phyloP scores from a whole-genome alignment of 23 tunicate genomes.

The Diplosoma virens region DNA sequence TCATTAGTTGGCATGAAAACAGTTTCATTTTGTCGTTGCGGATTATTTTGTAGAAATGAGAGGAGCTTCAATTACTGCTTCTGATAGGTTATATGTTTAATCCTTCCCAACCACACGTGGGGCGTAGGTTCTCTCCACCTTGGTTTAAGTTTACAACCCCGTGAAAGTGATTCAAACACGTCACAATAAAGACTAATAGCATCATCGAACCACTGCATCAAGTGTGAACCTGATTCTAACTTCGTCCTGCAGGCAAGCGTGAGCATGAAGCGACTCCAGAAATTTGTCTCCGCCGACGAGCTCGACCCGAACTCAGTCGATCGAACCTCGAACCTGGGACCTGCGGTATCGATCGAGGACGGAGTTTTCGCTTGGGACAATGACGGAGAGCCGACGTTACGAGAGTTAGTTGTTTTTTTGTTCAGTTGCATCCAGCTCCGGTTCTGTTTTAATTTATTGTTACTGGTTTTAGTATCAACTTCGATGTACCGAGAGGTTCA shows the following conservation, averaged over 20 bases:
- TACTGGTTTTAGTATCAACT: constrained; percentile 35
- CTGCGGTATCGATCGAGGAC: constrained; percentile 34
- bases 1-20: no score
- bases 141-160: no score
- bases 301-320: constrained; percentile 37
- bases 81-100: no score
- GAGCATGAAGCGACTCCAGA: constrained; percentile 55
- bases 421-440: not conserved
- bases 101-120: no score
- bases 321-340: not conserved
- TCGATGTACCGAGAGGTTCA: constrained; percentile 67
- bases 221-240: no score
- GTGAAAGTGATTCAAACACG: no score
- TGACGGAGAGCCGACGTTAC: constrained; percentile 31
- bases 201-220: no score
- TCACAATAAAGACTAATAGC: no score
- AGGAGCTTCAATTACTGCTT: no score
- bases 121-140: no score
- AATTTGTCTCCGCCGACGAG: constrained; percentile 49
- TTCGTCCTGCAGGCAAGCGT: constrained; percentile 47
- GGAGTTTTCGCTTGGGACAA: constrained; percentile 59
- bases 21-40: no score
- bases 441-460: not conserved
- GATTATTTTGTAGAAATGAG: no score
- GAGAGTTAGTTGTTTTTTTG: constrained; percentile 19